These are phyloP conservation scores for Petrolisthes manimaculis DNA, from an alignment of 2,888 invertebrate genomes.

Conservation along the genomic window DNA sequence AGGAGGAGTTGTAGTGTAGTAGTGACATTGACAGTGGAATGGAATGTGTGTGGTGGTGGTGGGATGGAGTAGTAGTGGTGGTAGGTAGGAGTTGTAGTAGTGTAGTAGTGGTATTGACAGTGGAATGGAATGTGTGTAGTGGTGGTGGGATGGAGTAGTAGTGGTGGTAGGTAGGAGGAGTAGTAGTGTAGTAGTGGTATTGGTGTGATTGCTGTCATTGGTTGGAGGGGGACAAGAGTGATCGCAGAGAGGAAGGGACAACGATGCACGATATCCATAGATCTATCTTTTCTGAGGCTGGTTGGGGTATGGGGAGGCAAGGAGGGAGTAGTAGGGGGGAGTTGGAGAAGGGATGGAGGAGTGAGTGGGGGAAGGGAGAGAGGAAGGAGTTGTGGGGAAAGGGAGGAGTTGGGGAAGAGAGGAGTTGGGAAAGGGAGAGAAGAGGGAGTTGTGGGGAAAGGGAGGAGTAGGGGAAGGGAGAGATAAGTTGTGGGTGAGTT, in stretches of 20 bases:
- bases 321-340: neutral
- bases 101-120: too few species aligned
- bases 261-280: neutral
- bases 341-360: neutral
- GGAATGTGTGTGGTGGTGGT: too few species aligned
- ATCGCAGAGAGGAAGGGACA: slow-evolving; percentile 20
- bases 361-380: neutral
- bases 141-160: too few species aligned
- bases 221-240: neutral
- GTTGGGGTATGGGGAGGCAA: neutral
- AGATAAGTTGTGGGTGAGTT: neutral
- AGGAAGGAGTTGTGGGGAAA: neutral
- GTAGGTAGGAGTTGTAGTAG: too few species aligned
- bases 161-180: too few species aligned
- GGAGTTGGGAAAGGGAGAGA: neutral
- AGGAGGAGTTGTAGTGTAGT: too few species aligned
- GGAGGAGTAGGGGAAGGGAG: neutral
- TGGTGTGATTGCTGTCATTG: slow-evolving; percentile 22
- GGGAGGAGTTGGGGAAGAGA: neutral
- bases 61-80: too few species aligned
- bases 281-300: neutral
- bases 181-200: too few species aligned
- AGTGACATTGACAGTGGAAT: too few species aligned
- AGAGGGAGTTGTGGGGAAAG: neutral
- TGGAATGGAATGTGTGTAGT: too few species aligned